Evolutionary conservation across 2,888 invertebrate species (phyloP).

Genomic region (Drosophila rellima): DNA sequence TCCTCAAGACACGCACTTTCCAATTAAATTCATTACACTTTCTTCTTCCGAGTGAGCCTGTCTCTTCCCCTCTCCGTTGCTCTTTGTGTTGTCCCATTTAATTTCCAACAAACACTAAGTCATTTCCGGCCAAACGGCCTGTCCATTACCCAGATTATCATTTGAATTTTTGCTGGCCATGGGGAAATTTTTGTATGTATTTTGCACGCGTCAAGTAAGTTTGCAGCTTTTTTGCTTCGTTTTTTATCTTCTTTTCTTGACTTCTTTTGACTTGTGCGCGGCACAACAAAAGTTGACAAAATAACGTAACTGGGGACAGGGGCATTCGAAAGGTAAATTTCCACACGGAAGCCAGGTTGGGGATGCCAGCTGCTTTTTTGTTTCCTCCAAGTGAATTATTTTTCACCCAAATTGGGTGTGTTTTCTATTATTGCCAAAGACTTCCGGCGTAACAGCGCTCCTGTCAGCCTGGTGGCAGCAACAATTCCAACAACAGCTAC

Average conservation of each 20-base stretch:
- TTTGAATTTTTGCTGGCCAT: slow-evolving; percentile 65
- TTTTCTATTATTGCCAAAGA: slow-evolving; percentile 79
- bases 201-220: slow-evolving; percentile 54
- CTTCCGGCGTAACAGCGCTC: slow-evolving; percentile 71
- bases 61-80: neutral
- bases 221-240: slow-evolving; percentile 28
- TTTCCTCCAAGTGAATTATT: slow-evolving; percentile 70
- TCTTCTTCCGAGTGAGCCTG: slow-evolving; percentile 59
- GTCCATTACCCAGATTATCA: slow-evolving; percentile 77
- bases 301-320: slow-evolving; percentile 41
- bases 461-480: slow-evolving; percentile 50
- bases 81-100: slow-evolving; percentile 49
- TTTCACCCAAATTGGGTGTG: slow-evolving; percentile 75
- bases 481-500: slow-evolving; percentile 14
- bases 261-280: slow-evolving; percentile 58
- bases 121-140: slow-evolving; percentile 74
- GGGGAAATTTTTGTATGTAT: slow-evolving; percentile 38
- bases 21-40: slow-evolving; percentile 79
- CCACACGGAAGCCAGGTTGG: slow-evolving; percentile 5
- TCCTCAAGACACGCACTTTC: slow-evolving; percentile 67
- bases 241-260: slow-evolving; percentile 11
- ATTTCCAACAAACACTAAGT: slow-evolving; percentile 78
- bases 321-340: slow-evolving; percentile 31
- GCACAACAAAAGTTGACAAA: slow-evolving; percentile 71
- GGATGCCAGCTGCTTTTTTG: slow-evolving; percentile 53